Evolutionary conservation across 2,797 vertebrate genomes (phyloP), one percentile per base, ranked within the genome.

Genomic region (Silurus aristotelis): DNA sequence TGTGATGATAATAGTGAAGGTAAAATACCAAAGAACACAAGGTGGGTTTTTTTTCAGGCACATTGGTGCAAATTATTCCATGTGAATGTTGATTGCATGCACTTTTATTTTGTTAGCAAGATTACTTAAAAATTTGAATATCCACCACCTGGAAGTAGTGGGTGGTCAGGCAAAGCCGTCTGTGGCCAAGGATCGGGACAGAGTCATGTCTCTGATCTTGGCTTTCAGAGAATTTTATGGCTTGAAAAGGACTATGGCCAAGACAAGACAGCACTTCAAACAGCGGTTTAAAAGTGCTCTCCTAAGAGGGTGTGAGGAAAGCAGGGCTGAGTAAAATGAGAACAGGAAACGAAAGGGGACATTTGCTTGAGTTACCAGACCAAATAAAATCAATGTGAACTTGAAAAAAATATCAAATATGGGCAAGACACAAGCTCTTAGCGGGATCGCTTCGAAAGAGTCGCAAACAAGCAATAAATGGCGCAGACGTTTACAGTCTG

Each of bases 271-370:
- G 20, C 83, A 66, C 88, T 81, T 85, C 72, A 89, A 63, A 87
- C 72, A 83, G 67, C 20, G 7, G 82, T 48, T 75, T 83, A 80
- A 61, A 66, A 38, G 48, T 68, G 66, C 9, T 19, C 22, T 82
- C 68, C 76, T 87, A 87, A 88, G 27, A n/a, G 77, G 64, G 84
- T 90, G 88, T 89, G 86, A 88, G 88, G 83, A 66, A 83, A 84
- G 72, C 61, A 43, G 66, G 66, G 73, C 8, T 15, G 79, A 43
- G 27, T 22, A 72, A 66, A 77, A 56, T 31, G 67, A 75, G 10
- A 55, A 64, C 78, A 66, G 43, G 38, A 80, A 64, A 55, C 63
- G 43, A 25, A 25, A 55, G 48, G 48, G 67, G 66, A 79, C 48
- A 72, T 67, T 84, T 70, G 77, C n/a, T 79, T 10, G 25, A 31